Evolutionary conservation across 2,888 invertebrate species (phyloP).

Genomic region (Tetramorium bicarinatum): DNA sequence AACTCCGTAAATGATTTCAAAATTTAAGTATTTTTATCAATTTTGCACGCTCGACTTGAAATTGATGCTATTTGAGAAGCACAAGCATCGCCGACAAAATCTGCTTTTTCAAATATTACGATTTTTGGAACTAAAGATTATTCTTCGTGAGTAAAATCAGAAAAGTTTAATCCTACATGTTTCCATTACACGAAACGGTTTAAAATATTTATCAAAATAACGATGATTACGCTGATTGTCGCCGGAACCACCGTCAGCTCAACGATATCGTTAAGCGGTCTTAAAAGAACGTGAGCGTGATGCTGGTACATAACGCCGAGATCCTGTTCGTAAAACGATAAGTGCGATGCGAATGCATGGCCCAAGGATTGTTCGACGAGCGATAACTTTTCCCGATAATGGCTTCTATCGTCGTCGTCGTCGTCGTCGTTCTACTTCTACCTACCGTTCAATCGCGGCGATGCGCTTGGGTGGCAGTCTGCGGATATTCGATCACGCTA

Average conservation of each 20-base stretch:
- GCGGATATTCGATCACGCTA: conserved; percentile 56
- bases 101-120: background rate
- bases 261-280: conserved; percentile 23
- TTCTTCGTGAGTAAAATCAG: background rate
- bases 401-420: conserved; percentile 61
- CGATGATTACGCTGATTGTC: conserved; percentile 15
- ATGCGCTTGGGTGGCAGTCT: conserved; percentile 41
- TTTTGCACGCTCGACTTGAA: background rate
- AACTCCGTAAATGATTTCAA: background rate
- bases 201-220: conserved; percentile 19
- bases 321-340: conserved; percentile 57
- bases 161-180: background rate
- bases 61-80: background rate
- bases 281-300: conserved; percentile 43
- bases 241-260: conserved; percentile 4
- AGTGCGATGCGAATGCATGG: conserved; percentile 52
- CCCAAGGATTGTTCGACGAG: conserved; percentile 62
- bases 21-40: background rate
- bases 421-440: conserved; percentile 51
- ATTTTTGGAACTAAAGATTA: background rate
- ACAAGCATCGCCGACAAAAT: background rate
- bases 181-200: background rate
- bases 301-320: conserved; percentile 46
- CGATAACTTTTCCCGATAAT: conserved; percentile 70
- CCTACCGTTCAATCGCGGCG: conserved; percentile 51